These are phyloP conservation scores for Anguilla obscura DNA, from an alignment of 2,797 vertebrate genomes.

Conservation along the genomic window DNA sequence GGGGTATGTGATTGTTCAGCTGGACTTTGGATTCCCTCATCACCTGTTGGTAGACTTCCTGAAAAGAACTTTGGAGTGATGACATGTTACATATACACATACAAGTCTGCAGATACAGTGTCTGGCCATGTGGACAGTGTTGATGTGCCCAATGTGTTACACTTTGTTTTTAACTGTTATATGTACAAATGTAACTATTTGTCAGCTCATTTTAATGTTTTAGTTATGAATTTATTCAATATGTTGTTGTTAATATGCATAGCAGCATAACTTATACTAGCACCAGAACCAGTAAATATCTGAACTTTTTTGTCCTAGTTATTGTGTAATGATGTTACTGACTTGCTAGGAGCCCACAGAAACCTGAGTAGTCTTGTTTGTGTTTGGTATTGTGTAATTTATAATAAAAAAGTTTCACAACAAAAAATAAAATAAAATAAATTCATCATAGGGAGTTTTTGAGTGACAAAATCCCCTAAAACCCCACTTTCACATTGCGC, in stretches of 20 bases:
- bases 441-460: background rate
- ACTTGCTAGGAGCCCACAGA: background rate
- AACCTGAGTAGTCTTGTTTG: background rate
- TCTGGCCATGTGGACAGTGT: background rate
- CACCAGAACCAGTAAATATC: background rate
- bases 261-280: background rate
- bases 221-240: background rate
- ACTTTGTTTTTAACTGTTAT: background rate
- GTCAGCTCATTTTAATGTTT: background rate
- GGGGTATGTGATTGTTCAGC: constrained; percentile 78
- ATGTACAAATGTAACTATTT: background rate
- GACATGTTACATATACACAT: background rate
- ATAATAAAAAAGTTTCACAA: constrained; percentile 2
- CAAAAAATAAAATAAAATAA: background rate
- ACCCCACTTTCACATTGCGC: background rate
- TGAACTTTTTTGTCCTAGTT: background rate
- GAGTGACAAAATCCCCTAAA: background rate
- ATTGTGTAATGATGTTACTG: background rate
- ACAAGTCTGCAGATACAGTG: background rate
- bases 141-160: background rate
- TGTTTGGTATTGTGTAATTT: background rate
- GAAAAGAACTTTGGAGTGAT: constrained; percentile 64
- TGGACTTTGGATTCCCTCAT: constrained; percentile 86
- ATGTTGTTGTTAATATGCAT: background rate
- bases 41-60: constrained; percentile 84